These are phyloP conservation scores for Gortyna flavago DNA, from an alignment of 2,888 invertebrate species.

Conservation along the genomic window DNA sequence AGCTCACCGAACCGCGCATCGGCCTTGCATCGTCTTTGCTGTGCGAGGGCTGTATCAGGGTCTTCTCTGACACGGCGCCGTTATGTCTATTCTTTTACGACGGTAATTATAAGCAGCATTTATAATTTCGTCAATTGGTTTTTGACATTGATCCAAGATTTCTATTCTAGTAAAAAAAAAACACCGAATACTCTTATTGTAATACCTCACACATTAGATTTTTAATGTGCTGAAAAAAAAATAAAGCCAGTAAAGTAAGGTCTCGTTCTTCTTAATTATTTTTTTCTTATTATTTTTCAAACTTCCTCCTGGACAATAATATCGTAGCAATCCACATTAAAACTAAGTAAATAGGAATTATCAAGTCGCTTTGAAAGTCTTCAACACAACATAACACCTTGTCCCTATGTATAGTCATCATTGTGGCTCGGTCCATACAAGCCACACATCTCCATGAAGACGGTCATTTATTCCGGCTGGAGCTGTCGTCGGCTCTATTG, in stretches of 20 bases:
- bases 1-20: constrained; percentile 68
- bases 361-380: background rate
- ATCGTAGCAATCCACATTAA: background rate
- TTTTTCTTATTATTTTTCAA: background rate
- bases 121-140: constrained; percentile 10
- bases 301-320: background rate
- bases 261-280: background rate
- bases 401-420: constrained; percentile 40
- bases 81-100: constrained; percentile 41
- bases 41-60: constrained; percentile 77
- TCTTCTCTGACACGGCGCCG: constrained; percentile 67
- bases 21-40: constrained; percentile 71
- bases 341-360: background rate
- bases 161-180: constrained; percentile 31
- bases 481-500: constrained; percentile 60
- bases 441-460: constrained; percentile 68
- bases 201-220: background rate
- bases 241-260: background rate
- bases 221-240: too few relatives aligned
- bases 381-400: background rate
- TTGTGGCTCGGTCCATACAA: constrained; percentile 44
- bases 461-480: constrained; percentile 66
- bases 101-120: constrained; percentile 25
- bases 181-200: background rate
- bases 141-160: constrained; percentile 26